Conservation (phyloP, 2,113 vertebrate genomes). For the Jacana jacana region DNA sequence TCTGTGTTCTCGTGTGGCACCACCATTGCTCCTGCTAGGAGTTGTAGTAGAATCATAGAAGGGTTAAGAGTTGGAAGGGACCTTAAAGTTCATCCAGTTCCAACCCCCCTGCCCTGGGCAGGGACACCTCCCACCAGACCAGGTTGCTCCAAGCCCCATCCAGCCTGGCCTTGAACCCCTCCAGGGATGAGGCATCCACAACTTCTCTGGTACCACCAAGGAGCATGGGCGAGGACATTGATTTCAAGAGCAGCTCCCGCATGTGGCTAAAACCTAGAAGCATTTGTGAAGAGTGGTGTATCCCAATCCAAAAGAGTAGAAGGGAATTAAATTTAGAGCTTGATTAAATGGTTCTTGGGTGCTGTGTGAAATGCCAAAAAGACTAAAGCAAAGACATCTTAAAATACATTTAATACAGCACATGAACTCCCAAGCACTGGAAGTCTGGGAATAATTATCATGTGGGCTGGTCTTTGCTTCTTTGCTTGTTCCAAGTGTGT, state of each 20-base stretch:
- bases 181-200: too few species aligned
- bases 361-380: background rate
- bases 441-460: background rate
- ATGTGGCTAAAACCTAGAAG: background rate
- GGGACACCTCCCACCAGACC: too few species aligned
- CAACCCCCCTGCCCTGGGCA: too few species aligned
- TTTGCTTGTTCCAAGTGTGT: background rate
- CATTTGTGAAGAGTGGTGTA: background rate
- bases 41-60: background rate
- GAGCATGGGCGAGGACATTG: background rate
- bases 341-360: background rate
- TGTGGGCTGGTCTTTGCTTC: background rate
- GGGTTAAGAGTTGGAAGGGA: too few species aligned
- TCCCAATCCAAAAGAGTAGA: background rate
- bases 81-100: too few species aligned
- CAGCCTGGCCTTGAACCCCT: too few species aligned
- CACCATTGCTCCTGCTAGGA: background rate
- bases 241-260: background rate
- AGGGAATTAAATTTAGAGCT: background rate
- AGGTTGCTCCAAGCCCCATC: too few species aligned
- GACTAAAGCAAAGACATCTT: background rate
- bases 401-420: background rate
- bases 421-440: background rate
- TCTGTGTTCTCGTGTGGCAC: background rate
- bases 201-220: background rate